Percentiles rank a stretch among this genome's conserved stretches.
phyloP scores from a whole-genome alignment of 2,888 invertebrate genomes.

The Lasioglossum figueresi region DNA sequence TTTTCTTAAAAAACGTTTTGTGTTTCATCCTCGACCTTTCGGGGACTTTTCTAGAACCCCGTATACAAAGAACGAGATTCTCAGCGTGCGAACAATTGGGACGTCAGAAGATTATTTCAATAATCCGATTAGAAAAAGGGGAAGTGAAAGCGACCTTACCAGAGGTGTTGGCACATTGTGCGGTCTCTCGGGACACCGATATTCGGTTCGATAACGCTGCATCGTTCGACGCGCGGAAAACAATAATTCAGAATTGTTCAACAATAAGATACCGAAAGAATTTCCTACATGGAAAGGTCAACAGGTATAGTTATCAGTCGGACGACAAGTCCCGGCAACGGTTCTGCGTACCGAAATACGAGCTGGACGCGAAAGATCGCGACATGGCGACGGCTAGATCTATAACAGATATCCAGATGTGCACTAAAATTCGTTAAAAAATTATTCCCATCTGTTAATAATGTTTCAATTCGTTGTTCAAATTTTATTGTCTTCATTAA shows the following conservation, averaged over 20 bases:
- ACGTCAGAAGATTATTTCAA: not conserved
- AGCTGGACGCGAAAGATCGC: constrained; percentile 51
- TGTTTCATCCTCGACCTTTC: too few species aligned
- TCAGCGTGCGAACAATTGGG: not conserved
- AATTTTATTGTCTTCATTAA: too few species aligned
- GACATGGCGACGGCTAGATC: too few species aligned
- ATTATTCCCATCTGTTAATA: too few species aligned
- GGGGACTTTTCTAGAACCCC: too few species aligned
- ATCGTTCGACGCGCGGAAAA: not conserved
- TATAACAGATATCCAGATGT: too few species aligned
- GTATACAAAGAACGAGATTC: not conserved
- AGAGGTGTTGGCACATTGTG: not conserved
- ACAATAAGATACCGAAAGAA: not conserved
- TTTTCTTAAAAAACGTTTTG: too few species aligned
- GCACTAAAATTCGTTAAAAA: too few species aligned
- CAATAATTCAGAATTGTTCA: constrained; percentile 11
- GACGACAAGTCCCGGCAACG: not conserved
- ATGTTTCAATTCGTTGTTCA: too few species aligned
- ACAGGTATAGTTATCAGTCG: constrained; percentile 7
- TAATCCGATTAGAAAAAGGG: not conserved
- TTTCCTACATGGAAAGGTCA: constrained; percentile 3
- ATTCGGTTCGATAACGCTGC: constrained; percentile 4
- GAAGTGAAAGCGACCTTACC: constrained; percentile 2
- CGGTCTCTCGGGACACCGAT: not conserved
- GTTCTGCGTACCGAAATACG: constrained; percentile 41